Conservation (phyloP, 2,888 invertebrate species). For the Camponotus fellah region DNA sequence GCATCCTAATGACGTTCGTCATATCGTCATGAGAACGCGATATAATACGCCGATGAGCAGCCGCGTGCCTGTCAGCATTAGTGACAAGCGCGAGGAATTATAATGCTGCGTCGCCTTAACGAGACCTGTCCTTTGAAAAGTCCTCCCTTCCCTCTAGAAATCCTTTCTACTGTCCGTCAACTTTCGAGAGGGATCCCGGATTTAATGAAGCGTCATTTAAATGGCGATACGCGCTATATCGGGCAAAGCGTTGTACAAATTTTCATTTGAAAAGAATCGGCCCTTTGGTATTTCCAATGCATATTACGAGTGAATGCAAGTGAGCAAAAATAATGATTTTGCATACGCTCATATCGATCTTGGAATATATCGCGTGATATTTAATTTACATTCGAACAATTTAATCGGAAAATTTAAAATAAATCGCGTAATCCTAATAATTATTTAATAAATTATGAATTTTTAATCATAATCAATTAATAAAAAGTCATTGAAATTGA, state of each 20-base stretch:
- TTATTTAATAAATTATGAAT: conserved; percentile 10
- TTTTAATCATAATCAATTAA: neutral
- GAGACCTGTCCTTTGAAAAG: conserved; percentile 79
- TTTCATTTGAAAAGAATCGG: conserved; percentile 45
- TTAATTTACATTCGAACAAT: conserved; percentile 20
- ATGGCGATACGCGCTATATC: conserved; percentile 65
- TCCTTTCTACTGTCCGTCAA: conserved; percentile 76
- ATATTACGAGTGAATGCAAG: too few relatives aligned
- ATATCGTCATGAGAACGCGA: conserved; percentile 59
- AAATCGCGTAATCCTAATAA: neutral
- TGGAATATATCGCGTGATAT: conserved; percentile 5
- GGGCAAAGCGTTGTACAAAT: conserved; percentile 50
- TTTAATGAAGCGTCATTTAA: conserved; percentile 79
- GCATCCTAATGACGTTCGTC: conserved; percentile 56
- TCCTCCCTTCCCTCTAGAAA: conserved; percentile 70
- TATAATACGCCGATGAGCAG: conserved; percentile 68
- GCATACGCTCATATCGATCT: neutral
- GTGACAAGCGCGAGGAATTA: conserved; percentile 68
- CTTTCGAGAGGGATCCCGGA: conserved; percentile 71
- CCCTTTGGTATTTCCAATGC: conserved; percentile 34
- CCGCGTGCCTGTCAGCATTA: conserved; percentile 68
- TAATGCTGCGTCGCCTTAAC: conserved; percentile 83
- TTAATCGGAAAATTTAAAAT: neutral
- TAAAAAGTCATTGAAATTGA: neutral
- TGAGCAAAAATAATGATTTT: conserved; percentile 24